Base-by-base conservation (phyloP, 2,888 invertebrate genomes). In the Apodemia hepburni region DNA sequence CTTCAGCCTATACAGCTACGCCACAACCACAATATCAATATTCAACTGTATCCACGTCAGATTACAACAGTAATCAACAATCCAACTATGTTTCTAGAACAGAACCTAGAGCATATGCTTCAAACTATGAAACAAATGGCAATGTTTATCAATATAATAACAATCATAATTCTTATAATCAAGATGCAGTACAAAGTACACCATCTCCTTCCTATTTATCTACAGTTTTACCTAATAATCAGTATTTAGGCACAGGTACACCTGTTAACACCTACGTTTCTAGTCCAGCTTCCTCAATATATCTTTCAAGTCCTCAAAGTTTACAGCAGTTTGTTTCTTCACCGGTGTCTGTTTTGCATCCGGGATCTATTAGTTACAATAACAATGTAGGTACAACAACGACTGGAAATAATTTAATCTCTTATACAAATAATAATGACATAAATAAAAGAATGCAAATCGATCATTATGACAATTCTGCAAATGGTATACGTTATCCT, bases 401-500 rank as follows among this genome's bases (percentile, higher is more conserved):
- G 0, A 69, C 78, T 1, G 80, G 77, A 42, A 84, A 76, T 65
- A 84, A 80, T 70, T 69, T 72, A 2, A 66, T 76, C 7, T 78
- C 69, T 64, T 87, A 80, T 64, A 83, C 85, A 15, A 79, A 65
- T 51, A 81, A 75, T 67, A 81, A 75, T 67, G 83, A 85, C 5
- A 70, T 71, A 17, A 80, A 74, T 68, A 86, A 87, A 70, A 84
- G 84, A 66, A 78, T 88, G 68, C 83, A 84, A 69, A 84, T 87
- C 61, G 87, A 90, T 69, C 88, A 89, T 72, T 91, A 86, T 65
- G 87, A 91, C 68, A 91, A 89, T 67, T 82, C 88, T 17, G 84
- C 78, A 6, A 86, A 83, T 68, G 88, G 88, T 7, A 74, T 89
- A 0, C 80, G 86, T 67, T 88, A 84, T 72, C 85, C 85, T 0